Base-by-base conservation (phyloP, 92 coral and sea anemone species). In the Diadumene lineata region DNA sequence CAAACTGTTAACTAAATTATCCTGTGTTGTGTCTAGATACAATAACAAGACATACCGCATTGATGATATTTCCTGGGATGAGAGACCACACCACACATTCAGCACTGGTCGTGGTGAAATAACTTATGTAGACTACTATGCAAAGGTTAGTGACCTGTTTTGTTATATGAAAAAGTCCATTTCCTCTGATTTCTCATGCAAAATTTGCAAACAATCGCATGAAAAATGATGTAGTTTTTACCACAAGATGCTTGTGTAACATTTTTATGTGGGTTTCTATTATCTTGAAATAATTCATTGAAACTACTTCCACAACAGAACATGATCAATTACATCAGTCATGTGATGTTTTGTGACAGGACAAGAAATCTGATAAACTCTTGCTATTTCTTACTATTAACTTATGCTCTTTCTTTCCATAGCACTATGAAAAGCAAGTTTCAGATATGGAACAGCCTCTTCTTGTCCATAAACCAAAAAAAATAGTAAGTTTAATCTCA, bases 41-140 rank as follows among this genome's bases (percentile, higher is more conserved):
- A 96, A 96, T 67, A 96, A 96, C 86, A 96, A 96, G 58, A 96
- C 99, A 0, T 96, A 96, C 50, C 88, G 99, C 24, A 76, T 96
- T 70, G 99, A 96, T 89, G 99, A 96, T 34, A 92, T 96, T 46
- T 77, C 64, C 6, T 96, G 99, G 99, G 94, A 91, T 17, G 76
- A 68, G 6, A 68, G 85, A 29, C 97, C 98, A 27, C 17, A n/a
- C 24, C 29, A 81, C 28, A 86, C 85, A 1, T 74, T 81, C 48
- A 69, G 75, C 23, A 90, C 92, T 15, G 63, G 56, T 15, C 84
- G 85, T 31, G 83, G 86, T 10, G 92, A 87, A 0, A 84, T 86
- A 32, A 53, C 81, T 4, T 94, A 77, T 84, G 80, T 81, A 24
- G 94, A 94, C 18, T 94, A 94, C 81, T 94, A 91, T 34, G 56